These are phyloP conservation scores for Orientallactaga bullata DNA, from an alignment of 2,113 vertebrate genomes.

Conservation along the genomic window DNA sequence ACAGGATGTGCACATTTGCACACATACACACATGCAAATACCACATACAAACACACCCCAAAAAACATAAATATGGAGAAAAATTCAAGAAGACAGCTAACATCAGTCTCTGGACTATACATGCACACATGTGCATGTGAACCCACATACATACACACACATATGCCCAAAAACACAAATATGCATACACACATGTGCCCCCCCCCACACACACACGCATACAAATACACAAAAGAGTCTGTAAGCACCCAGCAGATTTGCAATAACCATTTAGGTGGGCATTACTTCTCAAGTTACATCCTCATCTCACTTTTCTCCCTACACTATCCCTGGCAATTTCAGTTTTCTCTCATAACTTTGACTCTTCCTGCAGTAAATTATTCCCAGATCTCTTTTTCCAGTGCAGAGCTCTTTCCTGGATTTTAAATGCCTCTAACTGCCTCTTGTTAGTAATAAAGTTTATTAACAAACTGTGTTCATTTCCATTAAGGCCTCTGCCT, in stretches of 20 bases:
- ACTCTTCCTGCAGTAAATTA: conserved; percentile 24
- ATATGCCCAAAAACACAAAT: too few relatives aligned
- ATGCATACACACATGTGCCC: too few relatives aligned
- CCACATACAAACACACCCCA: too few relatives aligned
- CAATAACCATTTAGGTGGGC: background rate
- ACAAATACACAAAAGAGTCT: background rate
- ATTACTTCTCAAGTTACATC: background rate
- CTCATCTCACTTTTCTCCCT: conserved; percentile 33
- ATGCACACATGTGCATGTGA: too few relatives aligned
- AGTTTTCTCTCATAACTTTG: conserved; percentile 27
- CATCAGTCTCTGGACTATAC: too few relatives aligned
- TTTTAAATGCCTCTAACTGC: conserved; percentile 50
- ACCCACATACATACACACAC: too few relatives aligned
- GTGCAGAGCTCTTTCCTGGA: background rate
- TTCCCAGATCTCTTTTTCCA: conserved; percentile 12
- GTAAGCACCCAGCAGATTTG: background rate
- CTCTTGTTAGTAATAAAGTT: conserved; percentile 54
- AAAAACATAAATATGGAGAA: too few relatives aligned
- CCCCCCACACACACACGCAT: too few relatives aligned
- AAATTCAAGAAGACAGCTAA: too few relatives aligned
- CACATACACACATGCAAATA: too few relatives aligned
- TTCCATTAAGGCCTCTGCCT: conserved; percentile 32
- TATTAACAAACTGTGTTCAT: conserved; percentile 24
- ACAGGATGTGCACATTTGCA: too few relatives aligned
- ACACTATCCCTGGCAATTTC: background rate